Percentiles rank a stretch among this genome's conserved stretches.
phyloP scores from a whole-genome alignment of 2,888 invertebrate species.

The Andrena flavipes region DNA sequence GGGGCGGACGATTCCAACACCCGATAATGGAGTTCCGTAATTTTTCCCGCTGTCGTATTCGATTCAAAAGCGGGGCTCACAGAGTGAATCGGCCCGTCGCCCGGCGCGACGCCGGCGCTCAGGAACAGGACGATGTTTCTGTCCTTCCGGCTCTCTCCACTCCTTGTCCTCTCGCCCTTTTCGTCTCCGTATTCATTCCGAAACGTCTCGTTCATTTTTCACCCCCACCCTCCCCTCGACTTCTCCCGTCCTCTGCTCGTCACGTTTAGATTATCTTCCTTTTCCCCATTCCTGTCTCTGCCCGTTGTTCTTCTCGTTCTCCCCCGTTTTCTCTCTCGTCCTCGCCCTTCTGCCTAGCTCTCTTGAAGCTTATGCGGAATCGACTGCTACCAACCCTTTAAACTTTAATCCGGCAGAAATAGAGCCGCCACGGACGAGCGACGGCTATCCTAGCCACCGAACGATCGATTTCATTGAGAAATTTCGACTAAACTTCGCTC shows the following conservation, averaged over 20 bases:
- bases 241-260: slow-evolving; percentile 19
- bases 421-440: slow-evolving; percentile 29
- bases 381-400: slow-evolving; percentile 50
- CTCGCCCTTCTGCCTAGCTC: slow-evolving; percentile 20
- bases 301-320: not conserved
- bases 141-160: slow-evolving; percentile 30
- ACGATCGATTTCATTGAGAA: slow-evolving; percentile 54
- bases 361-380: slow-evolving; percentile 47
- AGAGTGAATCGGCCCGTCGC: not conserved
- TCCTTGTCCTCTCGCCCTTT: not conserved
- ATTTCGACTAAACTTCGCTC: slow-evolving; percentile 54
- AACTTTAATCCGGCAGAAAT: slow-evolving; percentile 62
- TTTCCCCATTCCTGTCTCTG: not conserved
- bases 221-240: slow-evolving; percentile 39
- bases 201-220: slow-evolving; percentile 56
- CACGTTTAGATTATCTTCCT: slow-evolving; percentile 45
- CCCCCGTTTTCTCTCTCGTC: not conserved
- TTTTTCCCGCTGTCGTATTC: slow-evolving; percentile 58
- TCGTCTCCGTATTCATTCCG: slow-evolving; percentile 30
- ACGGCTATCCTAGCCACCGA: slow-evolving; percentile 43
- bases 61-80: slow-evolving; percentile 42
- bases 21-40: slow-evolving; percentile 66
- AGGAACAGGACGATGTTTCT: slow-evolving; percentile 47
- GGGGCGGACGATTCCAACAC: slow-evolving; percentile 43
- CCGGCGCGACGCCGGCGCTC: slow-evolving; percentile 25